Conservation (phyloP, 2,888 invertebrate genomes). For the Spodoptera exigua region DNA sequence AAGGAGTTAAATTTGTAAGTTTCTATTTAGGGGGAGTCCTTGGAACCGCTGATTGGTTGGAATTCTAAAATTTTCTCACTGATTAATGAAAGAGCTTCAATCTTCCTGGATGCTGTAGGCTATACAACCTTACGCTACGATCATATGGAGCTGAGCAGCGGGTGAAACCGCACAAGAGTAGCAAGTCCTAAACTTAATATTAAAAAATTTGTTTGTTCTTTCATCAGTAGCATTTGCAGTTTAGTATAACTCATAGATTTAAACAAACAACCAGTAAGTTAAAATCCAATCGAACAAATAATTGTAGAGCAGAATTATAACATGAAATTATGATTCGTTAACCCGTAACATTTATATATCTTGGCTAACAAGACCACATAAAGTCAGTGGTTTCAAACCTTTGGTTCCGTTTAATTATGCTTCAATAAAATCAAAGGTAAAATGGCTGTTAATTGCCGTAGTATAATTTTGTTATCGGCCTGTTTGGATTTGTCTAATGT, state of each 20-base stretch:
- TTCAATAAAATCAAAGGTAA: slow-evolving; percentile 75
- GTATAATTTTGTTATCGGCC: slow-evolving; percentile 76
- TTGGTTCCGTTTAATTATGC: slow-evolving; percentile 71
- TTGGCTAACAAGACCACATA: slow-evolving; percentile 38
- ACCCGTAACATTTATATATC: slow-evolving; percentile 40
- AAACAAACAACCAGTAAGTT: slow-evolving; percentile 5
- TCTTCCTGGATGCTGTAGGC: too few species aligned
- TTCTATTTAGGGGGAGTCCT: too few species aligned
- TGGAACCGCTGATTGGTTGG: too few species aligned
- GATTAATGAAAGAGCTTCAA: too few species aligned
- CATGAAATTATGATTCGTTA: slow-evolving; percentile 36
- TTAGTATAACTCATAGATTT: neutral
- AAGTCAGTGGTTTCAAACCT: slow-evolving; percentile 70
- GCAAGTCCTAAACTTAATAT: neutral
- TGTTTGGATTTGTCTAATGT: slow-evolving; percentile 65
- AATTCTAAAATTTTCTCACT: too few species aligned
- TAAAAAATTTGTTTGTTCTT: slow-evolving; percentile 7
- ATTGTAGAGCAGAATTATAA: slow-evolving; percentile 22
- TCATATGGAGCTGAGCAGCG: too few species aligned
- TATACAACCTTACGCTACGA: too few species aligned
- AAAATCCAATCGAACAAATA: slow-evolving; percentile 20
- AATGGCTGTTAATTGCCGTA: slow-evolving; percentile 74
- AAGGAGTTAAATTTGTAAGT: too few species aligned
- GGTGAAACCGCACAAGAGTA: too few species aligned
- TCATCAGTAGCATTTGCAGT: neutral